phyloP scores from a whole-genome alignment of 2,888 invertebrate genomes.

The Nowickia ferox region DNA sequence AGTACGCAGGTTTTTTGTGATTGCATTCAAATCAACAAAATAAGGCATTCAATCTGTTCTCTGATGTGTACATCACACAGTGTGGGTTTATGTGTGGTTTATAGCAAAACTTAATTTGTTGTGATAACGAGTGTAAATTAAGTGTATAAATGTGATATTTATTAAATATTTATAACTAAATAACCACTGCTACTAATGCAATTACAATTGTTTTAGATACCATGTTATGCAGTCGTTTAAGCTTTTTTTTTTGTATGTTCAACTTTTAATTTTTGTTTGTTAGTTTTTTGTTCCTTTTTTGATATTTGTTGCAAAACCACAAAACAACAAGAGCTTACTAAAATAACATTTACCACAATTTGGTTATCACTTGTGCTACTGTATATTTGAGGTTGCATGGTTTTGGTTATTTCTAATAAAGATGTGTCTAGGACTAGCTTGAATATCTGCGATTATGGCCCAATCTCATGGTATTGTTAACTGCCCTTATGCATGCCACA shows the following conservation, averaged over 20 bases:
- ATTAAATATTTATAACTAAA: constrained; percentile 57
- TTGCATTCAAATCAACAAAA: no score
- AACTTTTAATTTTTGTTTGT: not conserved
- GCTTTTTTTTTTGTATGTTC: not conserved
- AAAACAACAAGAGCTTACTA: constrained; percentile 28
- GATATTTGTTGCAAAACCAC: constrained; percentile 38
- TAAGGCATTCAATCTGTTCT: no score
- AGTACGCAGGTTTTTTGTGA: no score
- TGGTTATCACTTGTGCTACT: not conserved
- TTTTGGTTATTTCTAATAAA: not conserved
- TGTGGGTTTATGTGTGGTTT: constrained; percentile 18
- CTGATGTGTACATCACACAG: not conserved
- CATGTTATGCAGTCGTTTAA: not conserved
- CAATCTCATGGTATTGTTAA: no score
- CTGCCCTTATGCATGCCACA: no score
- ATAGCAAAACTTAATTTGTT: constrained; percentile 9
- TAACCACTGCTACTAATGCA: constrained; percentile 24
- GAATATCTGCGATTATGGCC: no score
- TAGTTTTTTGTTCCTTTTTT: not conserved
- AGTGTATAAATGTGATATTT: constrained; percentile 32
- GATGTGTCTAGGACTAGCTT: no score
- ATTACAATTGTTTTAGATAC: not conserved
- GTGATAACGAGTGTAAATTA: not conserved
- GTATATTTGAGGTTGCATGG: not conserved
- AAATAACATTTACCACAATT: constrained; percentile 34